Conservation (phyloP, 30 jellyfish, hydroid and myxozoan genomes). For the Chironex yamaguchii region DNA sequence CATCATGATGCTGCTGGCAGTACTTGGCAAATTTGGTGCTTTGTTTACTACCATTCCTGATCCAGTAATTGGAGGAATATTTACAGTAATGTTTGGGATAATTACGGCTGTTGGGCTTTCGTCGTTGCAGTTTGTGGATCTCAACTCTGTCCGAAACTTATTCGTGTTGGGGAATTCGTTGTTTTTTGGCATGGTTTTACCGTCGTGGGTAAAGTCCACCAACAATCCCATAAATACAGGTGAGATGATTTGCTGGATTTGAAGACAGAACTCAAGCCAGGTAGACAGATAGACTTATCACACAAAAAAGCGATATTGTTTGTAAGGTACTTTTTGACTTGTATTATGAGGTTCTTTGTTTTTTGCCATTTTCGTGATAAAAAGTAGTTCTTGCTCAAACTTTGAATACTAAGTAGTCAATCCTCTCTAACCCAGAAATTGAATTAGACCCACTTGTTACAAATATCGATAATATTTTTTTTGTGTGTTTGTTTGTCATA, state of each 20-base stretch:
- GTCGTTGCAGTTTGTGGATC: constrained; percentile 81
- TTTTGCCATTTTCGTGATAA: too few relatives aligned
- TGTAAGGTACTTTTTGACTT: too few relatives aligned
- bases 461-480: too few relatives aligned
- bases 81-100: constrained; percentile 95
- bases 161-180: constrained; percentile 85
- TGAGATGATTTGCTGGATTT: too few relatives aligned
- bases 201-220: constrained; percentile 79
- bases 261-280: too few relatives aligned
- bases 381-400: too few relatives aligned
- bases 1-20: constrained; percentile 85
- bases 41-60: constrained; percentile 92
- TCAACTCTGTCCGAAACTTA: constrained; percentile 83
- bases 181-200: constrained; percentile 93
- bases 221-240: constrained; percentile 68
- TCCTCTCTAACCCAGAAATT: too few relatives aligned
- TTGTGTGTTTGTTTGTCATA: too few relatives aligned
- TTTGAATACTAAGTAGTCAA: too few relatives aligned
- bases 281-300: too few relatives aligned
- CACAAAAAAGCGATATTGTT: too few relatives aligned
- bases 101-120: constrained; percentile 95
- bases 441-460: too few relatives aligned
- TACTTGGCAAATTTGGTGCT: constrained; percentile 96
- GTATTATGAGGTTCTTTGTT: neutral
- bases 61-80: constrained; percentile 97